Percentiles rank a stretch among this genome's conserved stretches.
Conservation (phyloP, 2,797 vertebrate species). For the Nannoperca australis region DNA sequence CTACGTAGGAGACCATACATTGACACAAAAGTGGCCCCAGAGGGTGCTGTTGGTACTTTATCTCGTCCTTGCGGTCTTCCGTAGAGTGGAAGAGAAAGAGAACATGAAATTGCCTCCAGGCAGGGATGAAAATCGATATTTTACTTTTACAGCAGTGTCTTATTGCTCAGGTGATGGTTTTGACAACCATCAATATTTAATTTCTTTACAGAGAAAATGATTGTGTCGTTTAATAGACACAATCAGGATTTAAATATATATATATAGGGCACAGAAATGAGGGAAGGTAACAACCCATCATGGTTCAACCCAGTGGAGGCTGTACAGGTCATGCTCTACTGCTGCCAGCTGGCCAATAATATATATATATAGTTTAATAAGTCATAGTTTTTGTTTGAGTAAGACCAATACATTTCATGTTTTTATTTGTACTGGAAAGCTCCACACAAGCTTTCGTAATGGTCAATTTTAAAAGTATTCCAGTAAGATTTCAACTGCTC, state of each 20-base stretch:
- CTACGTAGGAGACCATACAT: not conserved
- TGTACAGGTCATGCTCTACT: slow-evolving; percentile 94
- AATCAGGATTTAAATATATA: not conserved
- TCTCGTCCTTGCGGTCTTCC: not conserved
- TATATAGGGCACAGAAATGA: slow-evolving; percentile 91
- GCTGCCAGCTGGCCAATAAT: slow-evolving; percentile 91
- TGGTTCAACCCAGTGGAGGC: slow-evolving; percentile 97
- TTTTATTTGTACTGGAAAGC: not conserved
- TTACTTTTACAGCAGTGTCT: not conserved
- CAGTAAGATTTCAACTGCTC: not conserved
- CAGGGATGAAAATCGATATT: not conserved
- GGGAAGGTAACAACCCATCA: slow-evolving; percentile 91
- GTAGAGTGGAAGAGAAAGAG: not conserved
- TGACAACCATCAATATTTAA: not conserved
- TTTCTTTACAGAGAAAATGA: not conserved
- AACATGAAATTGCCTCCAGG: not conserved
- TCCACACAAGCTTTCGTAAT: not conserved
- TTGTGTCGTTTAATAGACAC: not conserved
- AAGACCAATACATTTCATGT: not conserved
- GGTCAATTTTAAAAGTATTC: not conserved
- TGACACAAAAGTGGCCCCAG: slow-evolving; percentile 19
- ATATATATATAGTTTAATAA: too few relatives aligned
- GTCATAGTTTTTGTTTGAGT: not conserved
- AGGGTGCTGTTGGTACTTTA: slow-evolving; percentile 22
- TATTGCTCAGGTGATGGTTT: not conserved